Evolutionary conservation across 2,797 vertebrate species (phyloP).

Genomic region (Mycteria americana): DNA sequence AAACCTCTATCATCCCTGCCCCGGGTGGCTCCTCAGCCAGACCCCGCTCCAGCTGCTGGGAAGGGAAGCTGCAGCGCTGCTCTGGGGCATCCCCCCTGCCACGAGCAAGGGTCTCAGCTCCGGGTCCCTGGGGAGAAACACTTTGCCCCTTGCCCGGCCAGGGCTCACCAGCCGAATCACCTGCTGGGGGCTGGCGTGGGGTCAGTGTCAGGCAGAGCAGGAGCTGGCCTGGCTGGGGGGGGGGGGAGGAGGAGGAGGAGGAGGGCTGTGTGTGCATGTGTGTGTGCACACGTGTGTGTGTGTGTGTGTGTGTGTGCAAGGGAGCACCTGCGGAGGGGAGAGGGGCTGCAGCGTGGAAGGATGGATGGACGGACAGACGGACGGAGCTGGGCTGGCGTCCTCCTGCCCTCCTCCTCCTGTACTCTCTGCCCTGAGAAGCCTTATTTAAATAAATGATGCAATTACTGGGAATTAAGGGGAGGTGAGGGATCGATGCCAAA

Average conservation of each 20-base stretch:
- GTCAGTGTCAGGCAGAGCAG: not conserved
- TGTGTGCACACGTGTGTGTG: no score
- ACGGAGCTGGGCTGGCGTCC: not conserved
- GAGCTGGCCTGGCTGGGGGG: not conserved
- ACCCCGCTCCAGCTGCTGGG: not conserved
- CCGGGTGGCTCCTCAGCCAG: not conserved
- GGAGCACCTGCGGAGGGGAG: fast-evolving
- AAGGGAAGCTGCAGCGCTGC: not conserved
- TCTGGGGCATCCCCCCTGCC: not conserved
- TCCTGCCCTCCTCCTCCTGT: not conserved
- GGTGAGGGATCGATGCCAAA: constrained; percentile 31
- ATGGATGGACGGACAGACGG: not conserved
- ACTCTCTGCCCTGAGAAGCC: not conserved
- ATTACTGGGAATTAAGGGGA: constrained; percentile 44
- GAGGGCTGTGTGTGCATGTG: not conserved
- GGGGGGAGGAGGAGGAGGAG: not conserved
- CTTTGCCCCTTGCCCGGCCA: not conserved
- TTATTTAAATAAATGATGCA: constrained; percentile 48
- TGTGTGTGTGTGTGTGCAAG: not conserved
- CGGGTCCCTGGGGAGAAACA: not conserved
- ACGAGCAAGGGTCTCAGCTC: fast-evolving
- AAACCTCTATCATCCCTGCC: fast-evolving
- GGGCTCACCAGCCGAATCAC: fast-evolving
- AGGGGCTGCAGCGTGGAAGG: not conserved
- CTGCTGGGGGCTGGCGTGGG: fast-evolving